Conservation (phyloP, 2,888 invertebrate species). For the Melitaea athalia region DNA sequence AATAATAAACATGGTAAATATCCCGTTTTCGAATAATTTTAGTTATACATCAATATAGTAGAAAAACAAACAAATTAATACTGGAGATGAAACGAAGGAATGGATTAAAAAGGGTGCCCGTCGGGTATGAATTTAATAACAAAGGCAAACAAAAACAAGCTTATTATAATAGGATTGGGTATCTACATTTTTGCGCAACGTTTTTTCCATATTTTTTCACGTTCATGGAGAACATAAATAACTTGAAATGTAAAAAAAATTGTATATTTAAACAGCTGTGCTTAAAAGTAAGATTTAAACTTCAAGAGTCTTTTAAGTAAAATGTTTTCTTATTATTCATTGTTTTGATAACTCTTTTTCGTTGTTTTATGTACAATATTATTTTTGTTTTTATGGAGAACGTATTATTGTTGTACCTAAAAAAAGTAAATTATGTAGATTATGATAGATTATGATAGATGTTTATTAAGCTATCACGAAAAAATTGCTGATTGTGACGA, state of each 20-base stretch:
- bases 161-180: slow-evolving; percentile 6
- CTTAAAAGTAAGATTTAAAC: not conserved
- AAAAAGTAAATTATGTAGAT: no score
- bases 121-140: slow-evolving; percentile 19
- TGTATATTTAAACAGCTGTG: not conserved
- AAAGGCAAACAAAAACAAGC: slow-evolving; percentile 15
- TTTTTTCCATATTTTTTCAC: not conserved
- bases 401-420: no score
- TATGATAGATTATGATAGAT: no score
- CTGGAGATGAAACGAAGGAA: slow-evolving; percentile 8
- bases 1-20: no score
- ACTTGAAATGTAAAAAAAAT: no score
- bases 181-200: not conserved
- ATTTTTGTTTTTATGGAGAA: no score
- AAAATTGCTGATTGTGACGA: no score
- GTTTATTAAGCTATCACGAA: no score
- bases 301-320: not conserved
- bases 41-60: no score
- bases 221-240: not conserved
- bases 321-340: not conserved
- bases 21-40: no score
- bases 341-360: not conserved
- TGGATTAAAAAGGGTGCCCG: slow-evolving; percentile 19
- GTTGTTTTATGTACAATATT: not conserved
- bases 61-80: not conserved